phyloP scores from a whole-genome alignment of 2,888 invertebrate genomes.

The Noctua janthina region DNA sequence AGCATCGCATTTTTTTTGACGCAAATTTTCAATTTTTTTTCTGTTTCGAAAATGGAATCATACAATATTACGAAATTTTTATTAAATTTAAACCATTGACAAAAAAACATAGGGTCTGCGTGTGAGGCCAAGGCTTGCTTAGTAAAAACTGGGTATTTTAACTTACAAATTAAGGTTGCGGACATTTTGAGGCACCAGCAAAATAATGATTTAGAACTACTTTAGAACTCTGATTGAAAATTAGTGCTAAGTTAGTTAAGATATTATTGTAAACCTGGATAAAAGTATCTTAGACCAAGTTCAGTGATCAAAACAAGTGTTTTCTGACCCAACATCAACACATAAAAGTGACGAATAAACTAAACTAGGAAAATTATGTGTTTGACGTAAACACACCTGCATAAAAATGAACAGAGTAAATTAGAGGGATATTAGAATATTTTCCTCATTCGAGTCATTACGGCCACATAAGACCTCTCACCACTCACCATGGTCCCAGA shows the following conservation, averaged over 20 bases:
- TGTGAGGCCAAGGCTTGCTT: background rate
- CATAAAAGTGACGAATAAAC: background rate
- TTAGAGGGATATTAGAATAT: conserved; percentile 33
- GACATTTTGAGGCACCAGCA: background rate
- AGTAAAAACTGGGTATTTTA: background rate
- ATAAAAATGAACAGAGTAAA: conserved; percentile 4
- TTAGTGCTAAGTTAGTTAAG: too few relatives aligned
- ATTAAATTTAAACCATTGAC: background rate
- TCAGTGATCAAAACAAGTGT: background rate
- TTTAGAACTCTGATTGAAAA: background rate
- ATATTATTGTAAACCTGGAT: background rate
- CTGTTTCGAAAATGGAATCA: background rate
- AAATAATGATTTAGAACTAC: background rate
- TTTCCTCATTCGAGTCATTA: conserved; percentile 55
- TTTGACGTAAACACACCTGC: background rate
- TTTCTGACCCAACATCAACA: background rate
- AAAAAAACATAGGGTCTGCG: background rate
- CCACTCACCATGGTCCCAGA: conserved; percentile 34
- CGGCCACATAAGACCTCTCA: conserved; percentile 21
- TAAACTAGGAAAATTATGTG: background rate
- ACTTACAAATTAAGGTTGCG: background rate
- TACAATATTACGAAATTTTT: background rate
- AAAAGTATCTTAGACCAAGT: background rate
- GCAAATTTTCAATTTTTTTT: too few relatives aligned
- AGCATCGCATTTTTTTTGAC: background rate